phyloP scores from a whole-genome alignment of 2,797 vertebrate species.

The Gobionotothen gibberifrons region DNA sequence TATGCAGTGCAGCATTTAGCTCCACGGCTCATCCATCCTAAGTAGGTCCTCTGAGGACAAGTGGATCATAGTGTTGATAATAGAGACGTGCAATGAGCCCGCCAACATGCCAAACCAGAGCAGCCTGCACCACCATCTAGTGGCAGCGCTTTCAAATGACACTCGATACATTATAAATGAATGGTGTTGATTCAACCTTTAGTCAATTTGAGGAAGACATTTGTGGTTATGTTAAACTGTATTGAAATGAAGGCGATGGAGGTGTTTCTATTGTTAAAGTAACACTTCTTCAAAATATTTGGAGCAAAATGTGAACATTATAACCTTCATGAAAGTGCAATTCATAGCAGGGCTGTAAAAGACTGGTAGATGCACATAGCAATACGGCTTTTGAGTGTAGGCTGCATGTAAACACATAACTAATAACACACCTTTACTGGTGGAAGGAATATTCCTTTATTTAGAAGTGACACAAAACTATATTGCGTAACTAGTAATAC shows the following conservation, averaged over 20 bases:
- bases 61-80: constrained; percentile 72
- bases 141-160: constrained; percentile 51
- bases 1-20: constrained; percentile 73
- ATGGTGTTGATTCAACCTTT: background rate
- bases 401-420: background rate
- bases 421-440: background rate
- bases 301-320: background rate
- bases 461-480: background rate
- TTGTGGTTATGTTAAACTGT: too few relatives aligned
- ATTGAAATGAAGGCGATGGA: background rate
- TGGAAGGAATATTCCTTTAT: background rate
- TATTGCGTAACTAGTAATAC: background rate
- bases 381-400: background rate
- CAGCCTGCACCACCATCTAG: constrained; percentile 77
- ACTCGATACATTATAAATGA: background rate
- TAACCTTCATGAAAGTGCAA: background rate
- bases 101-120: background rate
- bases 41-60: constrained; percentile 84
- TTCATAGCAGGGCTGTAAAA: background rate
- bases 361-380: background rate
- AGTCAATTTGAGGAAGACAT: background rate
- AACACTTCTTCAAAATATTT: background rate
- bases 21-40: constrained; percentile 72
- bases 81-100: constrained; percentile 55
- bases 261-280: background rate